Conservation (phyloP, 1,140 invertebrate genomes). For the Musca vetustissima region DNA sequence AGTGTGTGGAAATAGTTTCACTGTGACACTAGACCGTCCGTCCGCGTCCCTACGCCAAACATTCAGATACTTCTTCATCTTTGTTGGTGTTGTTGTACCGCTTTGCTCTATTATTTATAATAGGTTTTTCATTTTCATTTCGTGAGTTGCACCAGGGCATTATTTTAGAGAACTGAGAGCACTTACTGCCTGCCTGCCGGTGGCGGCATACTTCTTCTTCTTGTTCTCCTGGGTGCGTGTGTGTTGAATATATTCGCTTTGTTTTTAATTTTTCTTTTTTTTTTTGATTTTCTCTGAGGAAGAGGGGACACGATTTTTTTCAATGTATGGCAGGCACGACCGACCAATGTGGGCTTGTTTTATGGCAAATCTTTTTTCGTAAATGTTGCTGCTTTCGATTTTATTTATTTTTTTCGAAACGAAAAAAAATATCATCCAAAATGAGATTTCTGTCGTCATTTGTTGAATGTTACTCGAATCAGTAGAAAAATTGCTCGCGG, state of each 20-base stretch:
- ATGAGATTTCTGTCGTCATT: not conserved
- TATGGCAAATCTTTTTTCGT: not conserved
- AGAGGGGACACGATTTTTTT: too few relatives aligned
- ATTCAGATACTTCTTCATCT: too few relatives aligned
- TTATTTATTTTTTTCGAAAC: not conserved
- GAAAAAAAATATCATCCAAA: constrained; percentile 1
- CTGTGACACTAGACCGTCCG: not conserved
- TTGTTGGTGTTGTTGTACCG: too few relatives aligned
- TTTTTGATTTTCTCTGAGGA: too few relatives aligned
- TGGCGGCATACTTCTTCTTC: too few relatives aligned
- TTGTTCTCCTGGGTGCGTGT: too few relatives aligned
- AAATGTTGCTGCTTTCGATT: not conserved
- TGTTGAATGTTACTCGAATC: constrained; percentile 31
- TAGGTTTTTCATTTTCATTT: constrained; percentile 21
- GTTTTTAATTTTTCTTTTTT: too few relatives aligned
- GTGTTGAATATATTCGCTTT: too few relatives aligned
- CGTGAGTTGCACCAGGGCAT: not conserved
- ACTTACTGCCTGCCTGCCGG: too few relatives aligned
- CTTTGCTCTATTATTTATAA: constrained; percentile 8
- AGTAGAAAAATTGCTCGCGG: constrained; percentile 51
- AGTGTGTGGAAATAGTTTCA: too few relatives aligned
- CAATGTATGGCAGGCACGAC: too few relatives aligned
- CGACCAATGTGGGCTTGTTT: not conserved
- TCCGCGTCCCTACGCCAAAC: not conserved
- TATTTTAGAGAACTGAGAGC: too few relatives aligned